Conservation (phyloP, 1,140 invertebrate species). For the Pseudomyrmex concolor region DNA sequence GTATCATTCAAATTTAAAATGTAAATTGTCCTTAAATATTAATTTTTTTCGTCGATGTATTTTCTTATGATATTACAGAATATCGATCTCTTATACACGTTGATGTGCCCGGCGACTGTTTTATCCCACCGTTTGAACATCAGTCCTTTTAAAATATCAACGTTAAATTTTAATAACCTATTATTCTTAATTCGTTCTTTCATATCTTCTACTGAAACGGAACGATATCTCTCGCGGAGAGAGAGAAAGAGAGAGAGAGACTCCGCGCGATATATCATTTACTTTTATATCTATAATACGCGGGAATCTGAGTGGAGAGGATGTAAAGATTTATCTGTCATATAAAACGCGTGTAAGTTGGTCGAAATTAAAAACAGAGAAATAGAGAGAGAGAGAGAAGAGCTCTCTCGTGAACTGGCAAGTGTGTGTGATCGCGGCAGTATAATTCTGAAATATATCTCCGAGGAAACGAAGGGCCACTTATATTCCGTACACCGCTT, state of each 20-base stretch:
- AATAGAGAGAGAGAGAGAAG: not conserved
- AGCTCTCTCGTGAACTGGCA: slow-evolving; percentile 12
- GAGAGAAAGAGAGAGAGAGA: not conserved
- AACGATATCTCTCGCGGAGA: not conserved
- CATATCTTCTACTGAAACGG: not conserved
- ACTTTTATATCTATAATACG: slow-evolving; percentile 44
- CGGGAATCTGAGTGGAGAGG: slow-evolving; percentile 19
- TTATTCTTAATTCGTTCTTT: slow-evolving; percentile 16
- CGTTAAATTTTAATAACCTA: slow-evolving; percentile 34
- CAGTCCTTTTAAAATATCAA: not conserved
- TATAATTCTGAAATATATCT: slow-evolving; percentile 68
- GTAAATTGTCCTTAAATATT: too few relatives aligned
- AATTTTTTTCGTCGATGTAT: too few relatives aligned
- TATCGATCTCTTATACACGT: too few relatives aligned
- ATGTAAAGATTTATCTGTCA: slow-evolving; percentile 40
- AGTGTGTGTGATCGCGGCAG: slow-evolving; percentile 32
- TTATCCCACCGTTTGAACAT: too few relatives aligned
- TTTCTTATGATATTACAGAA: too few relatives aligned
- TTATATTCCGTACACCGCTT: slow-evolving; percentile 59
- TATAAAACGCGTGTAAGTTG: slow-evolving; percentile 30
- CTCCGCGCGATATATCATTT: slow-evolving; percentile 39
- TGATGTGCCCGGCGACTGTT: too few relatives aligned
- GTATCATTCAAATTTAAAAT: too few relatives aligned
- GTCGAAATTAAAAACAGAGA: slow-evolving; percentile 16
- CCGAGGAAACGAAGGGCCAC: slow-evolving; percentile 52